A percentile compares a stretch with the other conserved stretches of the same genome.
Conservation (phyloP, 2,113 vertebrate species). For the Hippocampus guttulatus region DNA sequence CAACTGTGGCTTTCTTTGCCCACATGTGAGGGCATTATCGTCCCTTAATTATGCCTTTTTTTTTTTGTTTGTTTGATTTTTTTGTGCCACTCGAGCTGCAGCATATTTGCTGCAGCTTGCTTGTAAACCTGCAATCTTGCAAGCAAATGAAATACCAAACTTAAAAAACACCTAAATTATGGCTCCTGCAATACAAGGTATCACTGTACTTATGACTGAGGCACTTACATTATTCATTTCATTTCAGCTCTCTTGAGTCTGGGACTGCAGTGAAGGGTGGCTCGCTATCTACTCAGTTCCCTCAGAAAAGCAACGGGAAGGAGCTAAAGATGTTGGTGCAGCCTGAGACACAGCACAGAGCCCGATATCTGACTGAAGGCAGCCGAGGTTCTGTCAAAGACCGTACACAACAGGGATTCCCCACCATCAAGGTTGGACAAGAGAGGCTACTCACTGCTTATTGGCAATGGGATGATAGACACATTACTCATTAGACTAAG, state of each 20-base stretch:
- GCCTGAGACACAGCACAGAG: slow-evolving; percentile 95
- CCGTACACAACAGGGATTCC: slow-evolving; percentile 95
- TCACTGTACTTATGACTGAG: not conserved
- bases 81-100: not conserved
- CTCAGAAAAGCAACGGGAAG: slow-evolving; percentile 88
- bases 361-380: slow-evolving; percentile 95
- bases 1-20: no score
- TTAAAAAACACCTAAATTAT: not conserved
- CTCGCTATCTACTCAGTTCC: slow-evolving; percentile 88
- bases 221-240: not conserved
- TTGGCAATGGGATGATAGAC: slow-evolving; percentile 12
- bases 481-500: slow-evolving; percentile 1
- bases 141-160: not conserved
- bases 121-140: not conserved
- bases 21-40: no score
- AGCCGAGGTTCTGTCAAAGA: slow-evolving; percentile 98
- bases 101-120: no score
- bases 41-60: no score
- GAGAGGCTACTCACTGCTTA: slow-evolving; percentile 11
- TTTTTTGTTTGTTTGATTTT: not conserved
- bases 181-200: not conserved
- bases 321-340: slow-evolving; percentile 98
- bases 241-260: slow-evolving; percentile 63
- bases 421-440: slow-evolving; percentile 88
- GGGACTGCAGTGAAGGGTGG: slow-evolving; percentile 77